Evolutionary conservation across 2,113 vertebrate species (phyloP), one percentile per base, ranked within the genome.

Genomic region (Eclectus roratus): DNA sequence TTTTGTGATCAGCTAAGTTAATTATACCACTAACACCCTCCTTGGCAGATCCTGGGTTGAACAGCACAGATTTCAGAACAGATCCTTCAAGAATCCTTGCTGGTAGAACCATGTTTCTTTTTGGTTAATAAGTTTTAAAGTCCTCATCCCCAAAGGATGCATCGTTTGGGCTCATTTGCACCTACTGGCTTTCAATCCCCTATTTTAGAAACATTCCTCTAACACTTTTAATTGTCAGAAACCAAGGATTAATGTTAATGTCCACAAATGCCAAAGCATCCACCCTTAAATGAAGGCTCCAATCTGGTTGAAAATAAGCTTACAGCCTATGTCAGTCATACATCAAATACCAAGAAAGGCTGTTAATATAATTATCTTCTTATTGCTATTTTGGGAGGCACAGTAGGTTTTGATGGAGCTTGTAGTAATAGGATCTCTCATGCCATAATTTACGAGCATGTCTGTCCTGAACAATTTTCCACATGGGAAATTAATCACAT

Each of bases 281-380:
- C 31, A 43, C 43, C 44, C 35, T 84, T 84, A 91, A 94, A 89
- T 44, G 53, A 60, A 82, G 18, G 44, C 53, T 89, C 73, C 71
- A 49, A 78, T 50, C 53, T 80, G 52, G 52, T 72, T 88, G 83
- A 96, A 97, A 95, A 96, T n/a, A 91, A 60, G 80, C 60, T 94
- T 80, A 85, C 24, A 80, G 41, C 50, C 64, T 50, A 35, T 94
- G 89, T 94, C 93, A 95, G 64, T 94, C 82, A 96, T 41, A 93
- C 37, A 93, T 68, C 82, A 93, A 96, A 74, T 80, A 96, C 66
- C 61, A 90, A 95, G 93, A 94, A 96, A 94, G 61, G 91, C 82
- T 96, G 95, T 60, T 96, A 97, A 97, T 97, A 94, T 39, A 96
- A 97, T 97, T 97, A 97, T 96, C 96, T 93, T 95, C 97, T 96